Base-by-base conservation (phyloP, 2,797 vertebrate species). In the Danio choprae region DNA sequence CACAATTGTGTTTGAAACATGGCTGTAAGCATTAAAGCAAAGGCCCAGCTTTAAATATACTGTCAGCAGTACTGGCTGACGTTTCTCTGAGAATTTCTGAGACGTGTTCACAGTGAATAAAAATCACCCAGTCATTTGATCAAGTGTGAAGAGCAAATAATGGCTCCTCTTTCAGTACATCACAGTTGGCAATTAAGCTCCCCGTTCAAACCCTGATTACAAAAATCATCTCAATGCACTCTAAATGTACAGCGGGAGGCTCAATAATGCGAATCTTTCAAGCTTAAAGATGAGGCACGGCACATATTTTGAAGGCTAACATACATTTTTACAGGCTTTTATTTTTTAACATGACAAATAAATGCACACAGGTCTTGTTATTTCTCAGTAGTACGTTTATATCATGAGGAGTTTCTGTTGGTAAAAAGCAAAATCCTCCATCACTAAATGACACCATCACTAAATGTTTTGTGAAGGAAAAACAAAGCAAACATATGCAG, bases 91-190 rank as follows among this genome's bases (percentile, higher is more conserved):
- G 38, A 74, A 41, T 79, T 63, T 82, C 69, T 82, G 44, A 55
- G 59, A 77, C 53, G 18, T 50, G 60, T 81, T 84, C 74, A 48
- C 65, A 55, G 62, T 83, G 83, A 76, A 82, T 84, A 55, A 81
- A 86, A 72, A 70, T 80, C 81, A 84, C 83, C 77, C 73, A 46
- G 80, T 79, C 81, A 84, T 84, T 84, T 84, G 82, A 83, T 86
- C 46, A 56, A 64, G 80, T 81, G 81, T 81, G 72, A 82, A 84
- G 62, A 77, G 73, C 80, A 86, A 80, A 86, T 82, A 86, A 86
- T 81, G 77, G 82, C 77, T 80, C 67, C 65, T 58, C 80, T 82
- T 79, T 83, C 70, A 83, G 74, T 81, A 76, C 62, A 79, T 72
- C 69, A 73, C 59, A 65, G 70, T 50, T 75, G 70, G 58, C 74